Evolutionary conservation across 2,113 vertebrate species (phyloP).

Genomic region (Syrrhaptes paradoxus): DNA sequence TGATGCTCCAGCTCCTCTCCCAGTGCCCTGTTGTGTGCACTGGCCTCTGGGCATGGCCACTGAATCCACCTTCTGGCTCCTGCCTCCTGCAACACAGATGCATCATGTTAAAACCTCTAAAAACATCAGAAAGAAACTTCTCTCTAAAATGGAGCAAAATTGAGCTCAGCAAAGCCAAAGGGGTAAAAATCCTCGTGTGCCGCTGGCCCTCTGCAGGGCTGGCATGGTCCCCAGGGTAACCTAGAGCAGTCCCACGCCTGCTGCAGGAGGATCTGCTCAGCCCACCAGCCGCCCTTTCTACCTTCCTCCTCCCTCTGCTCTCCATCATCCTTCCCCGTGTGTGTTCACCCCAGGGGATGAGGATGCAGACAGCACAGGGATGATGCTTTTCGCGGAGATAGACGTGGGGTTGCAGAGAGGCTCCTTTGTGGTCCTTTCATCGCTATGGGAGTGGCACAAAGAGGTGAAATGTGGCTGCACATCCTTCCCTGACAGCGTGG

Average conservation of each 20-base stretch:
- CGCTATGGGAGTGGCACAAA: not conserved
- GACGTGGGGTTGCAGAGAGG: not conserved
- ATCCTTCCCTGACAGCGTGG: not conserved
- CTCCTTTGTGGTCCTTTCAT: not conserved
- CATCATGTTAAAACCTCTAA: not conserved
- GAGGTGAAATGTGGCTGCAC: not conserved
- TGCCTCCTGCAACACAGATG: not conserved
- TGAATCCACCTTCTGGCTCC: not conserved
- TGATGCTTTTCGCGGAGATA: accelerated
- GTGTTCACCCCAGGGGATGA: accelerated
- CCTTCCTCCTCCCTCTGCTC: not conserved
- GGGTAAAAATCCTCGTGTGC: not conserved
- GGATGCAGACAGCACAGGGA: not conserved
- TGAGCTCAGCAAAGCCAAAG: not conserved
- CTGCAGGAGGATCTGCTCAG: not conserved
- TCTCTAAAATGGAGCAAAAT: not conserved
- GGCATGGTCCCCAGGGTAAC: not conserved
- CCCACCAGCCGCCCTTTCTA: not conserved
- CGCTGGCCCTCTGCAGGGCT: not conserved
- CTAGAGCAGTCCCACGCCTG: not conserved
- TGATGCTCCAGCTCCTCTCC: not conserved
- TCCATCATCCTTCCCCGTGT: not conserved
- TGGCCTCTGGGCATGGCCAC: accelerated
- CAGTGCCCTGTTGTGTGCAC: not conserved
- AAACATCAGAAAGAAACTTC: not conserved